Evolutionary conservation across 2,797 vertebrate genomes (phyloP).

Genomic region (Melanotaenia boesemani): DNA sequence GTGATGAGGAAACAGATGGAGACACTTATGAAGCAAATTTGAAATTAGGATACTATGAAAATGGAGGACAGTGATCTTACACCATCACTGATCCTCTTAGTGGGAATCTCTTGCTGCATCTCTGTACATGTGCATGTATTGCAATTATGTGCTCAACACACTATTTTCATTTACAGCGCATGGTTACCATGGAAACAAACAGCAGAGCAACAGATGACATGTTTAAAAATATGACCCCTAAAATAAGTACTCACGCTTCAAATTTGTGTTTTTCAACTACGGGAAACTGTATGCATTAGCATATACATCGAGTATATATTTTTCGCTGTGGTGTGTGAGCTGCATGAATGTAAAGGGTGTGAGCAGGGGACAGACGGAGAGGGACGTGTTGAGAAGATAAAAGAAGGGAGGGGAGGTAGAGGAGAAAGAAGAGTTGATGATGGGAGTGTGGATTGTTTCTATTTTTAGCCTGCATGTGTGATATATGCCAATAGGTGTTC

Average conservation of each 20-base stretch:
- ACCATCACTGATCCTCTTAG: constrained; percentile 50
- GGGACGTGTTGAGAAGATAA: constrained; percentile 72
- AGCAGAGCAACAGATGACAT: constrained; percentile 46
- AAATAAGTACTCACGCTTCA: constrained; percentile 18
- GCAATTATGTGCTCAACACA: constrained; percentile 43
- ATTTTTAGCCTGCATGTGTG: constrained; percentile 79
- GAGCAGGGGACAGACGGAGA: constrained; percentile 56
- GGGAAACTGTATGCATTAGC: not conserved
- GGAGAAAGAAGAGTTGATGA: constrained; percentile 64
- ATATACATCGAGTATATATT: constrained; percentile 2
- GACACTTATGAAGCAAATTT: constrained; percentile 39
- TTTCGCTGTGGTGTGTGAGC: constrained; percentile 10
- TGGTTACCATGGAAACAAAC: constrained; percentile 71
- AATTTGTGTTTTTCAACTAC: constrained; percentile 25
- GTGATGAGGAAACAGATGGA: constrained; percentile 46
- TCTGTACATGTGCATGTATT: constrained; percentile 21
- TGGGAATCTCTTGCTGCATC: constrained; percentile 39
- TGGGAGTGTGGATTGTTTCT: constrained; percentile 73
- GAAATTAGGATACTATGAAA: constrained; percentile 43
- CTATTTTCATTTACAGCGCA: constrained; percentile 62
- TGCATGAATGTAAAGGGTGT: constrained; percentile 45
- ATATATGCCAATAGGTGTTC: constrained; percentile 78
- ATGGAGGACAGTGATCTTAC: constrained; percentile 51
- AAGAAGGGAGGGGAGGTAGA: constrained; percentile 54
- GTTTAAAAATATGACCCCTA: constrained; percentile 59